phyloP scores from a whole-genome alignment of 2,113 vertebrate genomes.

The Microcebus murinus region DNA sequence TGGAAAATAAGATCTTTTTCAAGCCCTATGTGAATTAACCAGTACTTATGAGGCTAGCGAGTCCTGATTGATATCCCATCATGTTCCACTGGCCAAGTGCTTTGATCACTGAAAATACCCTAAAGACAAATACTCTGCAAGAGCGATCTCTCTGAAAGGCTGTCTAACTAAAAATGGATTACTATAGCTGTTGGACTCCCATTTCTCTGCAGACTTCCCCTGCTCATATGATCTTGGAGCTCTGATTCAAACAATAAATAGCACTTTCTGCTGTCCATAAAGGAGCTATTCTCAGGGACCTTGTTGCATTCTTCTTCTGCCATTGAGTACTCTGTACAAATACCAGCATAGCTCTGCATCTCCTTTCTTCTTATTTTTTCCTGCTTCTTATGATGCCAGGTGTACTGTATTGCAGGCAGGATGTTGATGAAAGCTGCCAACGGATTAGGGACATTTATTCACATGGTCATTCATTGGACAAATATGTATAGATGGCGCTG shows the following conservation, averaged over 20 bases:
- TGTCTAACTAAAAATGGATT: background rate
- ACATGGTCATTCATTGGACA: background rate
- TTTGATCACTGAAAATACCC: background rate
- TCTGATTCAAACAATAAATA: background rate
- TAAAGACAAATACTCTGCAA: background rate
- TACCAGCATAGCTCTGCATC: rapidly evolving
- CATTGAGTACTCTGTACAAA: background rate
- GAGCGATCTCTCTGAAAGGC: background rate
- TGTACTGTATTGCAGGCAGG: rapidly evolving
- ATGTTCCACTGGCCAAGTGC: background rate
- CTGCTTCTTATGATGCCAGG: background rate
- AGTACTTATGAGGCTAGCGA: background rate
- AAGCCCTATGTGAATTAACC: background rate
- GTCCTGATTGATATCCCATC: background rate
- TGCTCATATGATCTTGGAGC: background rate
- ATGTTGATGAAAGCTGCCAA: background rate
- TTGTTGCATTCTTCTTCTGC: rapidly evolving
- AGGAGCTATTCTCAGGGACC: background rate
- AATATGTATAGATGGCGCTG: rapidly evolving
- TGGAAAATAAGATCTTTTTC: background rate
- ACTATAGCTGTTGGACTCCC: too few relatives aligned
- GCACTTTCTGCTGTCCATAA: background rate
- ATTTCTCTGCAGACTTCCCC: background rate
- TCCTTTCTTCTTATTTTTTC: background rate
- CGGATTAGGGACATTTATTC: background rate